Conservation (phyloP, 1,140 invertebrate species). For the Medauroidea extradentata region DNA sequence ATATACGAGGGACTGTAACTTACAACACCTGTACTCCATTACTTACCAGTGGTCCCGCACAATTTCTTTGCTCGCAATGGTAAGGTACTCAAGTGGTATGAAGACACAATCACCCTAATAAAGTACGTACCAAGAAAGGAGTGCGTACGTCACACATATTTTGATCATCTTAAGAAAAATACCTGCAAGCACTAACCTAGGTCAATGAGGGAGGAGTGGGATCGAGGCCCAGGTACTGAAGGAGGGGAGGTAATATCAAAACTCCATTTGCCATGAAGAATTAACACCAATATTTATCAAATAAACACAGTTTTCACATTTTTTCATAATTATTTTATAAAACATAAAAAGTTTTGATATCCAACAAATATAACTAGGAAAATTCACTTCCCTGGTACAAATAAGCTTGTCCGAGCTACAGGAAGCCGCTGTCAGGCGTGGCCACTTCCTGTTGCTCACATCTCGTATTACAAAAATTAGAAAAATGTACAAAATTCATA, state of each 20-base stretch:
- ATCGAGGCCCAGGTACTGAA: background rate
- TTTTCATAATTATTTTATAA: constrained; percentile 27
- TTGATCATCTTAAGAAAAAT: too few species aligned
- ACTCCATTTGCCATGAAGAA: constrained; percentile 21
- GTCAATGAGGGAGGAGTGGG: too few species aligned
- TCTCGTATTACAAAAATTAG: constrained; percentile 24
- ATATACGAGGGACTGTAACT: too few species aligned
- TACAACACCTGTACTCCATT: too few species aligned
- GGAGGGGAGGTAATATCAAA: constrained; percentile 8
- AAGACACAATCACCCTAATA: too few species aligned
- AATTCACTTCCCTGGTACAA: constrained; percentile 23
- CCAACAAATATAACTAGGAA: constrained; percentile 25
- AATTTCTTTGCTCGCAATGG: too few species aligned
- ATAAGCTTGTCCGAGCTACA: constrained; percentile 14
- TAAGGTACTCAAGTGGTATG: too few species aligned
- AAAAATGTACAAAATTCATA: constrained; percentile 29
- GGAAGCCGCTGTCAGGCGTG: constrained; percentile 2
- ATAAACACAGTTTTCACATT: constrained; percentile 26
- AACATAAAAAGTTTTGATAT: constrained; percentile 27
- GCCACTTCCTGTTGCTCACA: constrained; percentile 19
- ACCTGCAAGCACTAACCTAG: too few species aligned
- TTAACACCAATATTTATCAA: constrained; percentile 26
- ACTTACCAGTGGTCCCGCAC: too few species aligned
- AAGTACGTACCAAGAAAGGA: too few species aligned
- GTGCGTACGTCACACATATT: too few species aligned